Conservation (phyloP, 2,888 invertebrate genomes). For the Eilema sororculum region DNA sequence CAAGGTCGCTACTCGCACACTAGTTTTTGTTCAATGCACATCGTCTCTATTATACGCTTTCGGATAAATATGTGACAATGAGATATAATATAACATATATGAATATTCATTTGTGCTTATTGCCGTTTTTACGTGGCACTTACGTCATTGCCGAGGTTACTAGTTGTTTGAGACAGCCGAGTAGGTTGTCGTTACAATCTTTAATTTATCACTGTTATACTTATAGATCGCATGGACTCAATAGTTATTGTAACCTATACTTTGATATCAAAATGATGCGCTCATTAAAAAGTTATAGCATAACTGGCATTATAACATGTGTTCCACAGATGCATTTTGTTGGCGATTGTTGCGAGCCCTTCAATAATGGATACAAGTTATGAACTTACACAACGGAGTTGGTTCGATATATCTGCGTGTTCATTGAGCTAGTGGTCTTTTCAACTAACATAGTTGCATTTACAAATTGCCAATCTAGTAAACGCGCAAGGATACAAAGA, state of each 20-base stretch:
- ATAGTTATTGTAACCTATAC: neutral
- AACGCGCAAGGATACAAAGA: neutral
- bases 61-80: conserved; percentile 8
- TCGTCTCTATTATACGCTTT: conserved; percentile 13
- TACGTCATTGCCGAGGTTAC: neutral
- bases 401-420: conserved; percentile 22
- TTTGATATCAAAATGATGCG: neutral
- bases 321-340: conserved; percentile 31
- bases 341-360: conserved; percentile 28
- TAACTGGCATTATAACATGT: conserved; percentile 26
- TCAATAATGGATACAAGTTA: conserved; percentile 49
- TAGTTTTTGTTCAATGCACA: conserved; percentile 12
- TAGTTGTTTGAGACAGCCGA: neutral
- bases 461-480: neutral
- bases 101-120: conserved; percentile 6
- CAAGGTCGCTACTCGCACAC: conserved; percentile 7
- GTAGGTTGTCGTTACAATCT: neutral
- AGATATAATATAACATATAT: conserved; percentile 6
- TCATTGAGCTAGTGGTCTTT: conserved; percentile 16
- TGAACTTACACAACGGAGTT: conserved; percentile 35
- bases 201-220: neutral
- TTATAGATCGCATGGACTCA: neutral
- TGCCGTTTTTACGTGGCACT: conserved; percentile 17
- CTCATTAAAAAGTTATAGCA: conserved; percentile 25
- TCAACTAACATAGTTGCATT: neutral